Evolutionary conservation across 1,140 invertebrate genomes (phyloP), one percentile per base, ranked within the genome.

Genomic region (Ostrea edulis): DNA sequence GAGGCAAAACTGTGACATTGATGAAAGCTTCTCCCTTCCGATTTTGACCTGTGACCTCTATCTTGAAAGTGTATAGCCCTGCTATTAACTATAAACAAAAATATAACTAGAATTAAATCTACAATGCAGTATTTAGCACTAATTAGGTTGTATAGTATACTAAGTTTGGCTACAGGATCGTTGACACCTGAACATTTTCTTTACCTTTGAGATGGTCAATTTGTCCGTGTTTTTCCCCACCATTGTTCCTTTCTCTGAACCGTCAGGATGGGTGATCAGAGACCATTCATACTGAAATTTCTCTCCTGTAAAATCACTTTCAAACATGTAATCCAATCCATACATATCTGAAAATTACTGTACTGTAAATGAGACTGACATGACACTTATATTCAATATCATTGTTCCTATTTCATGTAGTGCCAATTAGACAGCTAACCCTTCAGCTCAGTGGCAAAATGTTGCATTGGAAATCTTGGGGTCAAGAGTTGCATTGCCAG

Each of bases 271-370:
- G 86, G 97, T 96, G 55, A 98, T 95, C 17, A 98, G 95, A 35
- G 96, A 97, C 98, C 98, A 99, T 29, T 97, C 96, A 95, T 98
- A 99, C 90, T 97, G 97, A 93, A 98, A 98, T 82, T 96, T 96
- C 83, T 96, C 96, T 88, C 95, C 95, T 94, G 29, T 55, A 9
- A 44, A 81, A n/a, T 17, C 5, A 81, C 17, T 22, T 81, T 81
- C 7, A 65, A 2, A 65, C 22, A 1, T 17, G 35, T 44, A 44
- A 44, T 44, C 35, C 35, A 44, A 44, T 44, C 35, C 35, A 44
- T 5, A 44, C 35, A 44, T 5, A 44, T 44, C 35, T 44, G 35
- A 44, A n/a, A 44, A 44, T 44, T 44, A 1, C 35, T 44, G 35
- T 44, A 44, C 35, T 44, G 1, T 44, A 44, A 44, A 44, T 44